These are phyloP conservation scores for Choloepus hoffmanni DNA, from an alignment of 2,113 vertebrate species.

Conservation along the genomic window DNA sequence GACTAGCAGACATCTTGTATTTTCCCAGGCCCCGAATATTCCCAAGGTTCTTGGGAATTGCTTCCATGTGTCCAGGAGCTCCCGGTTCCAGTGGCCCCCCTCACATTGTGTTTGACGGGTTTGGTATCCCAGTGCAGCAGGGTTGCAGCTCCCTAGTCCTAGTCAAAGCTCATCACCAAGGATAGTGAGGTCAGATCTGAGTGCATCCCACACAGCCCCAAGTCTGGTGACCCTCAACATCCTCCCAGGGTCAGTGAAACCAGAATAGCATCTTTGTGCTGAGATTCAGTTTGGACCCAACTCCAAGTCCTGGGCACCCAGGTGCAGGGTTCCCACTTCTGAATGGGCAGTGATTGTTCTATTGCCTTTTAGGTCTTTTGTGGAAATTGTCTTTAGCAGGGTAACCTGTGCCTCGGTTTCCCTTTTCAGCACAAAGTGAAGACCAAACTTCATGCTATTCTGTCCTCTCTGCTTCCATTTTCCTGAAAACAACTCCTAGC, in stretches of 20 bases:
- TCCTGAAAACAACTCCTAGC: not conserved
- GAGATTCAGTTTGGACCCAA: no score
- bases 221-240: no score
- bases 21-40: not conserved
- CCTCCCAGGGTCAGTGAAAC: no score
- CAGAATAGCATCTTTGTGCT: no score
- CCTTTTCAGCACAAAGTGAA: not conserved
- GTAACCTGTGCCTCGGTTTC: not conserved
- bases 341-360: not conserved
- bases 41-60: not conserved
- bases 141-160: not conserved
- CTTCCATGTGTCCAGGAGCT: not conserved
- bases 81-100: rapidly evolving
- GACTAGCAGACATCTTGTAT: not conserved
- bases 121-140: not conserved
- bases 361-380: not conserved
- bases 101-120: rapidly evolving
- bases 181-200: no score
- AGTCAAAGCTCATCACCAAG: no score
- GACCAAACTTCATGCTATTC: not conserved
- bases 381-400: not conserved
- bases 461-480: not conserved
- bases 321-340: no score
- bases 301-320: no score
- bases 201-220: no score